Evolutionary conservation across 2,113 vertebrate genomes (phyloP).

Genomic region (Heterotis niloticus): DNA sequence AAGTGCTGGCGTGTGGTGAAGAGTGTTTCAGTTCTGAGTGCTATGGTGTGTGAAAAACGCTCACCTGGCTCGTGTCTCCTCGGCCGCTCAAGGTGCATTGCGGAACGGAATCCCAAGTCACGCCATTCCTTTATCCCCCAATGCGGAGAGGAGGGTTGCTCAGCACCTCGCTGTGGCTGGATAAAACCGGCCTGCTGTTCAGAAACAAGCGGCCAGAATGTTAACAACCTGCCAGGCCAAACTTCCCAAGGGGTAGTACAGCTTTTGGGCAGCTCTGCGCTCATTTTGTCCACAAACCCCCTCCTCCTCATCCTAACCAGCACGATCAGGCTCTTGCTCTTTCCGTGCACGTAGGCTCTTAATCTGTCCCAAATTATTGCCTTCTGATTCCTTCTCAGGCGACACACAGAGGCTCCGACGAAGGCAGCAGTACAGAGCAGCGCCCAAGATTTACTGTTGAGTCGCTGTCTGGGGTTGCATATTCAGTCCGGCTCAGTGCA

Average conservation of each 20-base stretch:
- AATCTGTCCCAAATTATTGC: not conserved
- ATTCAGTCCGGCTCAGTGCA: no score
- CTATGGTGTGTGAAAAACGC: not conserved
- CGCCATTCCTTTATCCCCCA: slow-evolving; percentile 14
- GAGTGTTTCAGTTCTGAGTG: not conserved
- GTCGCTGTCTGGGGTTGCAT: not conserved
- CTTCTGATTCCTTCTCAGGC: not conserved
- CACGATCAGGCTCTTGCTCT: not conserved
- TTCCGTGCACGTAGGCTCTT: not conserved
- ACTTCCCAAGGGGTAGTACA: slow-evolving; percentile 27
- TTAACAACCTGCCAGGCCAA: slow-evolving; percentile 25
- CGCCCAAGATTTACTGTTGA: not conserved
- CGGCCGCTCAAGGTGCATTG: not conserved
- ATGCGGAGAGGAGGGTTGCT: slow-evolving; percentile 26
- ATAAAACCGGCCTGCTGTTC: slow-evolving; percentile 30
- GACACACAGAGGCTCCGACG: not conserved
- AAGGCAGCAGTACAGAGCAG: not conserved
- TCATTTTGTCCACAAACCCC: not conserved
- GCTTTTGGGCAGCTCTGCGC: not conserved
- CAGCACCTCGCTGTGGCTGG: slow-evolving; percentile 10
- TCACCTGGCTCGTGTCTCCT: not conserved
- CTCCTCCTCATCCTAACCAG: not conserved
- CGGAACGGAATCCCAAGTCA: not conserved
- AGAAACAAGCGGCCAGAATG: slow-evolving; percentile 35
- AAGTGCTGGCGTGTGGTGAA: no score